Evolutionary conservation across 2,797 vertebrate species (phyloP), one percentile per base, ranked within the genome.

Genomic region (Yasuhikotakia modesta): DNA sequence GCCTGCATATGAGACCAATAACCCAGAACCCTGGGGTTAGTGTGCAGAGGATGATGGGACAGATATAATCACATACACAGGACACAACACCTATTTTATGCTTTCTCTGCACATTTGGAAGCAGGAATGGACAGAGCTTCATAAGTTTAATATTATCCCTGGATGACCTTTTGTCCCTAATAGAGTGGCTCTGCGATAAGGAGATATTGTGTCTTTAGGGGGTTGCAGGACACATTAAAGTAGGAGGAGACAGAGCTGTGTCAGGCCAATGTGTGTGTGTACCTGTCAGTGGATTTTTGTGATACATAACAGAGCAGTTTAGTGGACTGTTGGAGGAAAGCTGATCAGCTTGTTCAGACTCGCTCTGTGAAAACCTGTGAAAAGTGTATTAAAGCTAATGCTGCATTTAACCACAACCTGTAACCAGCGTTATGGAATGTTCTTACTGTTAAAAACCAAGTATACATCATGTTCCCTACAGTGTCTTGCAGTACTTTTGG

Each of bases 151-250:
- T 94, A 93, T 93, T 94, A 93, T 92, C 90, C 89, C 88, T 88
- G 92, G 89, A 87, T 94, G 93, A 94, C 93, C 93, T 94, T 94
- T 92, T 92, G 93, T 94, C 92, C 93, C 91, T 94, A 93, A 94
- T 92, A 93, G 92, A 94, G 92, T 92, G 92, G 85, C 90, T 90
- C 58, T 85, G 91, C 91, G 93, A 93, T 92, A 93, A 92, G 90
- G 81, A 88, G 89, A 92, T 94, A 94, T 94, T 94, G 92, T 94
- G 91, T 94, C 92, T 94, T 92, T 92, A 93, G 92, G 92, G 92
- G 89, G 86, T 92, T 81, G 88, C 84, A 85, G 89, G 76, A 81
- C 86, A 89, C 89, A 88, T 63, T 50, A 55, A 57, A 70, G 79
- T 84, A 85, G 82, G 83, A 77, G 73, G 86, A 87, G 86, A 88